Base-by-base conservation (phyloP, 2,113 vertebrate genomes). In the Fukomys damarensis region DNA sequence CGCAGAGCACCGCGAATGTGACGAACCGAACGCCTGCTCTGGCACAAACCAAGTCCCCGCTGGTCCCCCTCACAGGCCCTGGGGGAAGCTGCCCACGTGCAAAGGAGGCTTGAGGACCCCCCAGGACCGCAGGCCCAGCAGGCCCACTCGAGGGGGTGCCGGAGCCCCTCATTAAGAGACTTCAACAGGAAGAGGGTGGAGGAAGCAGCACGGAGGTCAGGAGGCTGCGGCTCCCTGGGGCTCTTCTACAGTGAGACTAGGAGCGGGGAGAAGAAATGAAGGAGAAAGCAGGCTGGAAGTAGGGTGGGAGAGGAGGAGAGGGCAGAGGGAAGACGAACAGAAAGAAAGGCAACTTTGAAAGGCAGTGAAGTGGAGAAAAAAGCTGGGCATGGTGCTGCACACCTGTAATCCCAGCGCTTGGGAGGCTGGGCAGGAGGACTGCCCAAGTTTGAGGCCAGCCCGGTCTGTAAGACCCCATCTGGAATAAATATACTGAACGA, bases 201-300 rank as follows among this genome's bases (percentile, higher is more conserved):
- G 52, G 30, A 35, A 35, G 74, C 52, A 30, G 61, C 41, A n/a
- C 7, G 26, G 10, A 14, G 28, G 24, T 19, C 58, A 35, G 41
- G 46, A 80, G 81, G 46, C 30, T n/a, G 46, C 72, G 81, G 46
- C 30, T n/a, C 65, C 56, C 9, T 7, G 8, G 19, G 70, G 8
- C 13, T 30, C 43, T 43, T 52, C 35, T 24, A 26, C 14, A 32
- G 17, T 1, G 30, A 13, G 1, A 10, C 11, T 32, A 49, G 61
- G 32, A 70, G 32, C 32, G 68, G 46, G 41, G 30, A 41, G 38
- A 49, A 80, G 20, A 30, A 17, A 20, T 2, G 43, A 8, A n/a
- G 41, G 54, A 11, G 26, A 24, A 10, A 28, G 7, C 6, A 38
- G n/a, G 8, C 1, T 1, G 0, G 1, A 6, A 16, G 24, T 5